phyloP scores from a whole-genome alignment of 64 coral and sea anemone genomes.

The Acropora tenuis region DNA sequence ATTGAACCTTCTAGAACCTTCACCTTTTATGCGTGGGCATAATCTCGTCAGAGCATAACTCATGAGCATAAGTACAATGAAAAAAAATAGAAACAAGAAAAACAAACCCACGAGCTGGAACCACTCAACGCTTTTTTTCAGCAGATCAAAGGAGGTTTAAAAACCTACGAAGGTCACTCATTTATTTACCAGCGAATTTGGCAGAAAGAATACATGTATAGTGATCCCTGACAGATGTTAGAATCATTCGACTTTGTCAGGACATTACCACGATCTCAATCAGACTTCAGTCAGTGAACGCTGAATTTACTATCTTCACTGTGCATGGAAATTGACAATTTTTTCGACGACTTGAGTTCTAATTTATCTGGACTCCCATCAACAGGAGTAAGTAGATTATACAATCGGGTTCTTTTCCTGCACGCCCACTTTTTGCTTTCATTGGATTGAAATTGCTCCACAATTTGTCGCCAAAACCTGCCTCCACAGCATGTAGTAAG shows the following conservation, averaged over 20 bases:
- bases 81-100: background rate
- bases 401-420: too few species aligned
- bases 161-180: background rate
- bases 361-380: background rate
- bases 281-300: background rate
- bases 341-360: background rate
- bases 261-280: background rate
- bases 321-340: background rate
- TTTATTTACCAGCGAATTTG: background rate
- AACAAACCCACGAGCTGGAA: background rate
- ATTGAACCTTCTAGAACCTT: background rate
- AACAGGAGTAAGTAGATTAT: constrained; percentile 1
- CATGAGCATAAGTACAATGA: background rate
- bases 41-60: background rate
- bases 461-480: background rate
- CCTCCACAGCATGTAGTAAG: background rate
- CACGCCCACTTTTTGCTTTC: background rate
- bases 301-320: background rate
- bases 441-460: constrained; percentile 30
- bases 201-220: too few species aligned
- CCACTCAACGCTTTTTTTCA: background rate
- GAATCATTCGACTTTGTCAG: too few species aligned
- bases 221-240: too few species aligned
- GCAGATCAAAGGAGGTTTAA: background rate
- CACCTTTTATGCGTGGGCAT: background rate